Conservation (phyloP, 2,888 invertebrate genomes). For the Erebia palarica region DNA sequence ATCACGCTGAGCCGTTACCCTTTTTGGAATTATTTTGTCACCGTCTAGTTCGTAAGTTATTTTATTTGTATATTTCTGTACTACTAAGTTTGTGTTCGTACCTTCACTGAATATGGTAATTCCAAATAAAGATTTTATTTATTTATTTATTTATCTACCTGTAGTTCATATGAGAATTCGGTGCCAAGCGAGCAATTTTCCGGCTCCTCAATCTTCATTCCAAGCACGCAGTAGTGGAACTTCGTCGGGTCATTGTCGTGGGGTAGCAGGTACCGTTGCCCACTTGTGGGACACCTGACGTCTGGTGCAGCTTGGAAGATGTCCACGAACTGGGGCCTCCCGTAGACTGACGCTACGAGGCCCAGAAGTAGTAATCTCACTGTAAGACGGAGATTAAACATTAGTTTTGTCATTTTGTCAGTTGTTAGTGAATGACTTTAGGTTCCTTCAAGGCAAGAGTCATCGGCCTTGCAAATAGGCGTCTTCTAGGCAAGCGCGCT, state of each 20-base stretch:
- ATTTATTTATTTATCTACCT: too few relatives aligned
- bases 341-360: constrained; percentile 45
- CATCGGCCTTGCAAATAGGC: too few relatives aligned
- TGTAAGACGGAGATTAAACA: constrained; percentile 36
- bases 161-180: constrained; percentile 51
- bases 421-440: too few relatives aligned
- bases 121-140: too few relatives aligned
- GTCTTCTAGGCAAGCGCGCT: too few relatives aligned
- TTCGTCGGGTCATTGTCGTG: constrained; percentile 63
- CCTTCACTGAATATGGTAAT: too few relatives aligned
- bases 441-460: neutral
- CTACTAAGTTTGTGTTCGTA: too few relatives aligned
- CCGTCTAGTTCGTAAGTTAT: too few relatives aligned
- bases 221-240: constrained; percentile 65
- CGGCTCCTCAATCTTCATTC: constrained; percentile 46
- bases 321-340: constrained; percentile 38
- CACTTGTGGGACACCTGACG: constrained; percentile 3
- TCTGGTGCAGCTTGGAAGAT: constrained; percentile 3
- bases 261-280: constrained; percentile 44
- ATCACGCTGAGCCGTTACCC: too few relatives aligned
- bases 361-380: constrained; percentile 49
- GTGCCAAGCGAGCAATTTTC: constrained; percentile 54
- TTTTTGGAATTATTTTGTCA: too few relatives aligned
- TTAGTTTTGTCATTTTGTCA: neutral
- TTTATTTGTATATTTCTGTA: too few relatives aligned